phyloP scores from a whole-genome alignment of 2,888 invertebrate genomes.

The Megalurothrips usitatus region DNA sequence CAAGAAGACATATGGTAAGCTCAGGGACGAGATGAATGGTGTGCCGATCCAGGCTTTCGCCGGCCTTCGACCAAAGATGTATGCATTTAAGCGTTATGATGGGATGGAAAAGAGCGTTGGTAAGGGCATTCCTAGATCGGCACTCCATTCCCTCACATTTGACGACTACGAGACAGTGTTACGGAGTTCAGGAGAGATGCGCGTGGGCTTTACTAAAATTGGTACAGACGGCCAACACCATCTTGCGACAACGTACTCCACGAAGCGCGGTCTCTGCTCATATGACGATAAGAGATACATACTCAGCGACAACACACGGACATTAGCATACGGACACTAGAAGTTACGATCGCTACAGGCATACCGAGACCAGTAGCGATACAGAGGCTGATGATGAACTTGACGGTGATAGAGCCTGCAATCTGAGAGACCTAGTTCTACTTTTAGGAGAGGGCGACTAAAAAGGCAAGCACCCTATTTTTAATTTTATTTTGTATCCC shows the following conservation, averaged over 20 bases:
- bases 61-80: constrained; percentile 35
- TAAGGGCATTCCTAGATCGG: background rate
- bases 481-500: no score
- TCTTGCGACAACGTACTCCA: background rate
- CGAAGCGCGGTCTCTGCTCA: background rate
- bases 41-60: background rate
- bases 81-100: background rate
- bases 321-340: background rate
- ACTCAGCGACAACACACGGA: background rate
- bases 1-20: background rate
- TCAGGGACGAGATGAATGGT: background rate
- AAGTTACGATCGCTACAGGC: background rate
- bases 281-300: background rate
- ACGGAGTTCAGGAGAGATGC: background rate
- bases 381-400: no score
- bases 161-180: background rate
- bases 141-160: background rate
- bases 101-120: background rate
- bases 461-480: no score
- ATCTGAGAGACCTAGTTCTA: no score
- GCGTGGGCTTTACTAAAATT: background rate
- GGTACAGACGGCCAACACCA: background rate
- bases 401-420: no score
- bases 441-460: no score
- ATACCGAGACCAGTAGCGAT: no score